Conservation (phyloP, 2,888 invertebrate genomes). For the Pecten maximus region DNA sequence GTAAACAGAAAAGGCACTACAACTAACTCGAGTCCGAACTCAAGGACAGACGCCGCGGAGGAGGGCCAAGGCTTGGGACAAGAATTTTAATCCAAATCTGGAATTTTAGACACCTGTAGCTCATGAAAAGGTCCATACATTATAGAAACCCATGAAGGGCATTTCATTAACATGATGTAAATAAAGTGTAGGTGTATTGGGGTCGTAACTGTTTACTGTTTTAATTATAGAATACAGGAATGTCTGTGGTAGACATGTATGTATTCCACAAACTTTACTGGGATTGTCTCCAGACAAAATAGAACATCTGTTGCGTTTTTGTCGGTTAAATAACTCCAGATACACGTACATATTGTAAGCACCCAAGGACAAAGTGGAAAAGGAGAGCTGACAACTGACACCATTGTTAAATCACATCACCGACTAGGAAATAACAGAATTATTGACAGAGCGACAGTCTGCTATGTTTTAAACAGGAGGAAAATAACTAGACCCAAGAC, state of each 20-base stretch:
- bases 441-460: no score
- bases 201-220: neutral
- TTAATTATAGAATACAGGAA: neutral
- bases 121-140: neutral
- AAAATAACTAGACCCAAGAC: no score
- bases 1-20: neutral
- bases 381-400: no score
- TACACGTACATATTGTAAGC: no score
- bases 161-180: neutral
- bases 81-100: neutral
- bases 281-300: no score
- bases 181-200: neutral
- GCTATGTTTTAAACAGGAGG: no score
- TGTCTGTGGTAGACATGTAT: neutral
- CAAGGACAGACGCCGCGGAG: neutral
- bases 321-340: no score
- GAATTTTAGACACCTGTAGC: slow-evolving; percentile 33
- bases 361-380: no score
- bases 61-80: neutral
- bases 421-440: no score
- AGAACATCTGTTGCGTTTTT: no score
- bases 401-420: no score
- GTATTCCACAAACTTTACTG: no score
- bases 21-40: neutral
- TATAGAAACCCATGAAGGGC: neutral